These are phyloP conservation scores for Xylota segnis DNA, from an alignment of 2,888 invertebrate genomes.

Conservation along the genomic window DNA sequence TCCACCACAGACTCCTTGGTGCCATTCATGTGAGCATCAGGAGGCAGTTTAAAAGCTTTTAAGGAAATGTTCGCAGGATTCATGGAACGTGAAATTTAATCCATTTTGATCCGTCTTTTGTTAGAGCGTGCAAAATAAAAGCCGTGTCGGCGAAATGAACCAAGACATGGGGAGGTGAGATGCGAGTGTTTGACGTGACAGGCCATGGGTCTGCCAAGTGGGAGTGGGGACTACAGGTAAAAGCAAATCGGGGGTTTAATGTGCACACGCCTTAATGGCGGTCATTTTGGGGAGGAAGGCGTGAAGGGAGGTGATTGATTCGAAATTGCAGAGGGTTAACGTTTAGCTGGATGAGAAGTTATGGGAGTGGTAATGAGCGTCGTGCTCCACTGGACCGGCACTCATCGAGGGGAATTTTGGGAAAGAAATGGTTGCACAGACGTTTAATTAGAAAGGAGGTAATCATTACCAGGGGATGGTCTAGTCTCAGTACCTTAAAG, in stretches of 20 bases:
- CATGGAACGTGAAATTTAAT: slow-evolving; percentile 75
- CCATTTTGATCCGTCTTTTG: slow-evolving; percentile 73
- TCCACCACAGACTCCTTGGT: slow-evolving; percentile 12
- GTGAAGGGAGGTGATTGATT: slow-evolving; percentile 13
- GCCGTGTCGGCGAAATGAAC: slow-evolving; percentile 62
- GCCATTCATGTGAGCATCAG: slow-evolving; percentile 70
- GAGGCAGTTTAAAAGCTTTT: slow-evolving; percentile 75
- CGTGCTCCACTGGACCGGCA: neutral
- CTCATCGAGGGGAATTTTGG: neutral
- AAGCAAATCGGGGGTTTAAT: slow-evolving; percentile 3
- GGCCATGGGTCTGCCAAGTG: neutral
- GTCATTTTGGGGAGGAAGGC: slow-evolving; percentile 6
- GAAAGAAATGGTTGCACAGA: neutral
- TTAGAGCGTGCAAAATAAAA: slow-evolving; percentile 52
- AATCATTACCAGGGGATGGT: too few species aligned
- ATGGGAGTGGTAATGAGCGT: neutral
- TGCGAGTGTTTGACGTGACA: slow-evolving; percentile 14
- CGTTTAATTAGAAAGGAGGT: neutral
- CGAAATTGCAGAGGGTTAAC: neutral
- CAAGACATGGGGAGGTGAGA: slow-evolving; percentile 40
- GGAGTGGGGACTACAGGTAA: slow-evolving; percentile 7
- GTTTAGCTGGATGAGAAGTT: neutral
- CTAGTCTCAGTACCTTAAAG: too few species aligned
- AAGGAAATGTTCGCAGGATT: slow-evolving; percentile 69
- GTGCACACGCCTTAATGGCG: slow-evolving; percentile 10